Conservation (phyloP, 2,888 invertebrate genomes). For the Andrena bicolor region DNA sequence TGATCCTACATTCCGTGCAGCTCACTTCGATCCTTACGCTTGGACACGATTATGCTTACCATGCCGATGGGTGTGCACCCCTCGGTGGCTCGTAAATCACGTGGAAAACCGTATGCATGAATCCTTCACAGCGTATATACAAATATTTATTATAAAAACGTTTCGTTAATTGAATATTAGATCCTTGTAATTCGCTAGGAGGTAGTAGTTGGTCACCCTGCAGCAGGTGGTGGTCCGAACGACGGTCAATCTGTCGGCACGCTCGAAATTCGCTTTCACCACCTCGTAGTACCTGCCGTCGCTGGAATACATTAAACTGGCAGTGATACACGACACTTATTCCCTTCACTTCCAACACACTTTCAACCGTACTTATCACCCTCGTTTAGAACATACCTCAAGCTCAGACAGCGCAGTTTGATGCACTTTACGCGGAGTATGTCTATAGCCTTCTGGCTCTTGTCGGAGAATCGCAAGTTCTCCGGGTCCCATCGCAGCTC, state of each 20-base stretch:
- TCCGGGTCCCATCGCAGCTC: slow-evolving; percentile 99
- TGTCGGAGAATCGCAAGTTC: slow-evolving; percentile 98
- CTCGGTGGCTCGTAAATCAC: slow-evolving; percentile 13
- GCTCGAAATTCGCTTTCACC: slow-evolving; percentile 99
- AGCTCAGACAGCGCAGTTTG: slow-evolving; percentile 95
- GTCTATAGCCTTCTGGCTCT: slow-evolving; percentile 99
- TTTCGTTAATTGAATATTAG: slow-evolving; percentile 94
- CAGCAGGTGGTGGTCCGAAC: slow-evolving; percentile 99
- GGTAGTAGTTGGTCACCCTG: slow-evolving; percentile 96
- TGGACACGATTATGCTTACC: neutral
- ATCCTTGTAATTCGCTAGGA: slow-evolving; percentile 97
- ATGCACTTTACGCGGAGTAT: slow-evolving; percentile 97
- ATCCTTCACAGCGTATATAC: slow-evolving; percentile 36
- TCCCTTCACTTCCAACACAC: neutral
- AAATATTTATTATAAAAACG: slow-evolving; percentile 11
- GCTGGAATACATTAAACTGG: slow-evolving; percentile 85
- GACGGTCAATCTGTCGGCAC: slow-evolving; percentile 98
- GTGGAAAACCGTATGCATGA: slow-evolving; percentile 21
- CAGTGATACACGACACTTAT: neutral
- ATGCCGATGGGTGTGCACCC: neutral
- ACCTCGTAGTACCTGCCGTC: slow-evolving; percentile 99
- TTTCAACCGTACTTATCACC: neutral
- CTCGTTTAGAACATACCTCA: slow-evolving; percentile 88
- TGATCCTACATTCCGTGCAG: neutral
- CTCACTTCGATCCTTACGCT: no score